Evolutionary conservation across 2,113 vertebrate genomes (phyloP), one percentile per base, ranked within the genome.

Genomic region (Eidolon helvum): DNA sequence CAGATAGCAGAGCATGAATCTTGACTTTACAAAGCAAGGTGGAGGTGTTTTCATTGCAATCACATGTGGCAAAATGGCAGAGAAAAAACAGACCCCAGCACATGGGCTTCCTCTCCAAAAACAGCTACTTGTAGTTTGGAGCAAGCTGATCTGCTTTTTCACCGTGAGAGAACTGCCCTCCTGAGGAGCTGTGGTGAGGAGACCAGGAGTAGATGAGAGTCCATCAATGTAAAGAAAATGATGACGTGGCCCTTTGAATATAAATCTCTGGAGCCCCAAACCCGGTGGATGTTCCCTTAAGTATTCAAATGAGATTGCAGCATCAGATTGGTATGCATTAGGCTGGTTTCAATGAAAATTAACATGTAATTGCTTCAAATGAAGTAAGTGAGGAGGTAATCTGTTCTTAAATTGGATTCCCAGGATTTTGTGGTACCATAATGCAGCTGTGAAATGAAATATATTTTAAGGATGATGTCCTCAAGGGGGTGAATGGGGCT

Each of bases 341-440:
- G 99, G 98, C 98, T 99, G 98, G 99, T 99, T 99, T 99, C 99
- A 99, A 99, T 99, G 99, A 99, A 99, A 99, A 99, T 99, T 99
- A 99, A 99, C 99, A 99, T 99, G 98, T 99, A 99, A 99, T 99
- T 99, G 99, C 99, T 99, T 99, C 99, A 99, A 99, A 99, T 99
- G 99, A 99, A 99, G 99, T 99, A 99, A 99, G 99, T 99, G 99
- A 99, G 99, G 99, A 99, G 99, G 99, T 99, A 99, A 99, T 99
- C 99, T 99, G 98, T 99, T 99, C 99, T 99, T 99, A 99, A 99
- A 99, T 99, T 99, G 99, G 98, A 99, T 99, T 99, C 98, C 98
- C 98, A 98, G 99, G 98, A 99, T 99, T 99, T 99, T 99, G 99
- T 99, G 99, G 98, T 98, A 99, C 98, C 98, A 99, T 99, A 99